Base-by-base conservation (phyloP, 2,113 vertebrate genomes). In the Podilymbus podiceps region DNA sequence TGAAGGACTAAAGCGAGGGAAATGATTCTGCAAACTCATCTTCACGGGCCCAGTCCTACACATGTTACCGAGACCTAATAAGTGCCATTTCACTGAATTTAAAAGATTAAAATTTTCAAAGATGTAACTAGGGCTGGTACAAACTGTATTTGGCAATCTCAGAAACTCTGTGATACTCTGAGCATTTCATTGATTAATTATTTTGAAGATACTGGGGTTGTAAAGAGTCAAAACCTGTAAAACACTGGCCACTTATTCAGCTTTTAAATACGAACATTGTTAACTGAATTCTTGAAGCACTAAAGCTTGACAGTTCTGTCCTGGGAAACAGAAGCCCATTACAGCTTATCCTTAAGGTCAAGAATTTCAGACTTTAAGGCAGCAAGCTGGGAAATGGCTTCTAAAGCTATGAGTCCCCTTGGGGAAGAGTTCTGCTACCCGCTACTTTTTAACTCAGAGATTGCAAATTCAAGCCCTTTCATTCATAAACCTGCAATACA, bases 361-460 rank as follows among this genome's bases (percentile, higher is more conserved):
- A 75, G 27, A 93, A 92, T 91, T 73, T 79, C 49, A 76, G 52
- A 27, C 16, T 67, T 11, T 50, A 47, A 76, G 52, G 46, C 66
- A 96, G 73, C 16, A 79, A 88, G 58, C 25, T 75, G 69, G 42
- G 68, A 91, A 96, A 72, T 20, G n/a, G 40, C 16, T 95, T 64
- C 72, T 75, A 84, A 89, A 91, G 56, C 27, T 56, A 9, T 12
- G 30, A 82, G 40, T 28, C 11, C 53, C 84, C 62, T 33, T 46
- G 44, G n/a, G 64, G 27, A 89, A 82, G 3, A n/a, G 35, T 58
- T 93, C 71, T 91, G 40, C 35, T 68, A 76, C 49, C 66, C 28
- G 17, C 80, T 85, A 89, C 73, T 69, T 72, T 63, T 84, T 64
- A 86, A 74, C 14, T 60, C 49, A 38, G 33, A 73, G 21, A n/a